These are phyloP conservation scores for Ictidomys tridecemlineatus DNA, from an alignment of 2,113 vertebrate species.

Conservation along the genomic window DNA sequence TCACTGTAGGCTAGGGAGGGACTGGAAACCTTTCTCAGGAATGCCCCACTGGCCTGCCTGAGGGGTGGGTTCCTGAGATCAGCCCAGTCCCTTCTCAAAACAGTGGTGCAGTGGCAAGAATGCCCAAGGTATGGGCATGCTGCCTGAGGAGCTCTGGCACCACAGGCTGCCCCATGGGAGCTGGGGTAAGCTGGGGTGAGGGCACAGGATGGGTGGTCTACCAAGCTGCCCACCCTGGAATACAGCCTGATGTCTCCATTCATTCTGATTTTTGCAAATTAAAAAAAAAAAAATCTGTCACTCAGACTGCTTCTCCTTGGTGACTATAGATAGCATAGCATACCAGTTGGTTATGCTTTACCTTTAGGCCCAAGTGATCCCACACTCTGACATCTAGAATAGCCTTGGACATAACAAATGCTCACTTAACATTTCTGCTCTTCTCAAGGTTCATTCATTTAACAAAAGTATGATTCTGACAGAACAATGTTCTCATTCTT, in stretches of 20 bases:
- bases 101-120: not conserved
- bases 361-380: not conserved
- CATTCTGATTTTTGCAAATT: not conserved
- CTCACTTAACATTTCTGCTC: not conserved
- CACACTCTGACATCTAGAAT: not conserved
- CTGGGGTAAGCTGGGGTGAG: not conserved
- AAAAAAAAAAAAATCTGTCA: not conserved
- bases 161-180: not conserved
- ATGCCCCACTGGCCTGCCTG: accelerated
- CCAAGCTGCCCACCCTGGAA: not conserved
- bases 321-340: not conserved
- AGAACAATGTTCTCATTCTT: not conserved
- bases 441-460: not conserved
- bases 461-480: not conserved
- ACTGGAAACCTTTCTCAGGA: not conserved
- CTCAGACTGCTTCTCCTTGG: not conserved
- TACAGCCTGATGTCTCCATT: not conserved
- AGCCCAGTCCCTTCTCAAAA: not conserved
- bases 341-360: not conserved
- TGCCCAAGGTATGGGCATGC: not conserved
- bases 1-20: not conserved
- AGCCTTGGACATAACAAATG: not conserved
- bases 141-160: not conserved
- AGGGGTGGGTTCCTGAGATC: not conserved
- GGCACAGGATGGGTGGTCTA: not conserved